Evolutionary conservation across 1,140 invertebrate species (phyloP).

Genomic region (Drosophila virilis): DNA sequence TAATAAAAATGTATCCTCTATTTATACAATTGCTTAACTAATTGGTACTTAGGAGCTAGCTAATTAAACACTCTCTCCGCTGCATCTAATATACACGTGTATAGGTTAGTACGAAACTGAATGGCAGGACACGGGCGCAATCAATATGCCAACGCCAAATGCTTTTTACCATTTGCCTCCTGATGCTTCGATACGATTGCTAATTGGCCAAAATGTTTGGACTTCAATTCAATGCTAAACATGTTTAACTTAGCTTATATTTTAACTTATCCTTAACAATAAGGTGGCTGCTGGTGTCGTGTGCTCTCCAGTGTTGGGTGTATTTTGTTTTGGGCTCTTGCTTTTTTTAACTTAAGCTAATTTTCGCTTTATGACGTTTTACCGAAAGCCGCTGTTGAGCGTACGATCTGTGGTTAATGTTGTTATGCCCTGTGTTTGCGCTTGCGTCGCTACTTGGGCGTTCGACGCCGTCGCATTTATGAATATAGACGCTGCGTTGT

Average conservation of each 20-base stretch:
- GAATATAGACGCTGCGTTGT: conserved; percentile 52
- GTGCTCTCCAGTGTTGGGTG: background rate
- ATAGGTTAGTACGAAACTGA: conserved; percentile 16
- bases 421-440: conserved; percentile 47
- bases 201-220: conserved; percentile 12
- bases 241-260: conserved; percentile 13
- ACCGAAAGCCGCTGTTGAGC: conserved; percentile 61
- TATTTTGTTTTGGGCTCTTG: conserved; percentile 22
- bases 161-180: conserved; percentile 20
- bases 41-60: conserved; percentile 5
- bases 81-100: conserved; percentile 13
- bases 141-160: background rate
- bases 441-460: conserved; percentile 45
- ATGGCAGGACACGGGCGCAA: conserved; percentile 4
- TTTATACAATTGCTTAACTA: conserved; percentile 9
- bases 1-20: background rate
- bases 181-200: conserved; percentile 39
- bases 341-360: conserved; percentile 10
- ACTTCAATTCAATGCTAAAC: conserved; percentile 4
- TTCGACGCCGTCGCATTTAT: conserved; percentile 55
- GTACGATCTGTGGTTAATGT: conserved; percentile 54
- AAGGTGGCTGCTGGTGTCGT: conserved; percentile 7
- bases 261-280: conserved; percentile 19
- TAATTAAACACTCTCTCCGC: conserved; percentile 4
- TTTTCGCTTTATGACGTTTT: conserved; percentile 33